A percentile compares a stretch with the other conserved stretches of the same genome.
Evolutionary conservation across 2,797 vertebrate species (phyloP).

Genomic region (Darevskia mixta): DNA sequence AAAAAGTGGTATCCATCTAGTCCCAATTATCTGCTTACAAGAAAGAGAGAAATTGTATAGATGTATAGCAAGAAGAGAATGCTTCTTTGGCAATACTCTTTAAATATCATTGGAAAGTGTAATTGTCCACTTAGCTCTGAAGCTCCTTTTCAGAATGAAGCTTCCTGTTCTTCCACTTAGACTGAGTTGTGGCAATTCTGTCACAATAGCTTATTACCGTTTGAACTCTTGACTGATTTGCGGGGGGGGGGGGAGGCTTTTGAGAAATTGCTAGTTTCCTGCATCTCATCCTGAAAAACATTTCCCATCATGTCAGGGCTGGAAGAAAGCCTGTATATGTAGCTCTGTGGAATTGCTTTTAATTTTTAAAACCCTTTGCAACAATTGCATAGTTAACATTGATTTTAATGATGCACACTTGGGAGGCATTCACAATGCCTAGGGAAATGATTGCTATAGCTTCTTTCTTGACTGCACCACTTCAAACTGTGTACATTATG

Average conservation of each 20-base stretch:
- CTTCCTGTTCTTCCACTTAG: conserved; percentile 21
- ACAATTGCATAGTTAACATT: fast-evolving
- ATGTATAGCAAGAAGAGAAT: not conserved
- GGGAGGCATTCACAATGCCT: not conserved
- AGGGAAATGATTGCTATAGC: not conserved
- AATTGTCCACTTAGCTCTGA: conserved; percentile 24
- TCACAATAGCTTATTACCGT: not conserved
- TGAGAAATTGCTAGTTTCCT: not conserved
- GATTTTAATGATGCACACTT: conserved; percentile 2
- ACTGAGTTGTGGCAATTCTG: not conserved
- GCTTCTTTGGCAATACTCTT: not conserved
- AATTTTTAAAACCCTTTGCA: not conserved
- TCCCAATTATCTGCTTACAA: not conserved
- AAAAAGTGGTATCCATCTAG: not conserved
- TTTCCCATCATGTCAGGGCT: conserved; percentile 3
- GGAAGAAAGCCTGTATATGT: not conserved
- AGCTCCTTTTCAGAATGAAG: conserved; percentile 4
- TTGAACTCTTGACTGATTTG: not conserved
- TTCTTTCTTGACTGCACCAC: not conserved
- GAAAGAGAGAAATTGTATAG: not conserved
- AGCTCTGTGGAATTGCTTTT: not conserved
- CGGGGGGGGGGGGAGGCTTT: not conserved
- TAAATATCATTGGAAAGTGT: not conserved
- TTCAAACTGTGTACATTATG: not conserved
- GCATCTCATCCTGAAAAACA: not conserved